These are phyloP conservation scores for Arnoldichthys spilopterus DNA, from an alignment of 2,797 vertebrate species.

Conservation along the genomic window DNA sequence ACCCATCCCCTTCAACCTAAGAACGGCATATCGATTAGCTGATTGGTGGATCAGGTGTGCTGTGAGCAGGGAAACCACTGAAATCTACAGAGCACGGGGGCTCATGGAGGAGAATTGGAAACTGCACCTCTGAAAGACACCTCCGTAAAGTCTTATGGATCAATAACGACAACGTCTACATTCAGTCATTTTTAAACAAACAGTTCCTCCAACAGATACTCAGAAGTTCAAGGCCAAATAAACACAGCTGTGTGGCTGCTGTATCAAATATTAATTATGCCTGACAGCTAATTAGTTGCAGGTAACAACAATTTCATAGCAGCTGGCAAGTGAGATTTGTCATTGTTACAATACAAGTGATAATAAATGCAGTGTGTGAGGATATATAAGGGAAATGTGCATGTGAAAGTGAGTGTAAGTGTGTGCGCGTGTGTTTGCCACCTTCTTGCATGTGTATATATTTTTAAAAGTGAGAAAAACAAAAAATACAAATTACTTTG, in stretches of 20 bases:
- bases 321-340: slow-evolving; percentile 48
- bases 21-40: too few species aligned
- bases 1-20: too few species aligned
- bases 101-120: too few species aligned
- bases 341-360: slow-evolving; percentile 46
- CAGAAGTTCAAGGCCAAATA: slow-evolving; percentile 39
- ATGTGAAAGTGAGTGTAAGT: slow-evolving; percentile 14
- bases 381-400: slow-evolving; percentile 37
- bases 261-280: slow-evolving; percentile 54
- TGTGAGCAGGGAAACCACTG: too few species aligned
- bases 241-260: slow-evolving; percentile 38
- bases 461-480: slow-evolving; percentile 50
- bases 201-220: slow-evolving; percentile 11
- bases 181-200: slow-evolving; percentile 37
- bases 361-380: slow-evolving; percentile 36
- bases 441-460: slow-evolving; percentile 42
- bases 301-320: slow-evolving; percentile 34
- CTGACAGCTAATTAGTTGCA: slow-evolving; percentile 51
- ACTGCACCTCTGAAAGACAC: background rate
- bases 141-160: slow-evolving; percentile 27
- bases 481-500: slow-evolving; percentile 19
- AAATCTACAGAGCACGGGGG: too few species aligned
- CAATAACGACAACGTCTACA: slow-evolving; percentile 40
- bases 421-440: slow-evolving; percentile 1
- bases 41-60: too few species aligned